phyloP scores from a whole-genome alignment of 1,140 invertebrate genomes.

The Zeugodacus cucurbitae region DNA sequence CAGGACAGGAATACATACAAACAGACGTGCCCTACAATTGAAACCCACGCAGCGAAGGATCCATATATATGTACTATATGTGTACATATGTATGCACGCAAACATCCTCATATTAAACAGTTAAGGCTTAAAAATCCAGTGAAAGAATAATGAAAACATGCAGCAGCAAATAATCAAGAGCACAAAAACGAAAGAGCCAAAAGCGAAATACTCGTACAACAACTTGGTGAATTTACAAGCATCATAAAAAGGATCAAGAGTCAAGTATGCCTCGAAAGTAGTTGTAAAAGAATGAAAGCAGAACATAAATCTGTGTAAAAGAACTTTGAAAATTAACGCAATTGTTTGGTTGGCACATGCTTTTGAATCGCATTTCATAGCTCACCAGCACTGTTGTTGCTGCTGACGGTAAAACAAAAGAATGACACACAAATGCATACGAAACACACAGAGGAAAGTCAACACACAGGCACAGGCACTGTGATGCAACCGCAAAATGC shows the following conservation, averaged over 20 bases:
- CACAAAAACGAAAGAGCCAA: neutral
- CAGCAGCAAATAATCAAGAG: neutral
- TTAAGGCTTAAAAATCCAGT: neutral
- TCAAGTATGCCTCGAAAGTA: neutral
- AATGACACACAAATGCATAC: neutral
- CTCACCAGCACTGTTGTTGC: neutral
- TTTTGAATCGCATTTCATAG: neutral
- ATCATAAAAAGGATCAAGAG: conserved; percentile 9
- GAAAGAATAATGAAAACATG: neutral
- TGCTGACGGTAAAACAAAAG: neutral
- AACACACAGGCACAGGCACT: neutral
- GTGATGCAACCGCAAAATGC: neutral
- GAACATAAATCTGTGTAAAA: conserved; percentile 24
- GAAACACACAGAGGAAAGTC: neutral
- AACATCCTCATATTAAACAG: too few relatives aligned
- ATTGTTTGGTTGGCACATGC: conserved; percentile 26
- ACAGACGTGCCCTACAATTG: too few relatives aligned
- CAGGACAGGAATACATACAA: too few relatives aligned
- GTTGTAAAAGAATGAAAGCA: neutral
- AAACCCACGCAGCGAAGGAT: too few relatives aligned
- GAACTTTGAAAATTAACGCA: conserved; percentile 30
- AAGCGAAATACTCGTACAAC: neutral
- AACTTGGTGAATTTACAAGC: neutral
- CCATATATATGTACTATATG: too few relatives aligned
- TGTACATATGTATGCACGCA: too few relatives aligned